Conservation (phyloP, 2,888 invertebrate species). For the Agrochola litura region DNA sequence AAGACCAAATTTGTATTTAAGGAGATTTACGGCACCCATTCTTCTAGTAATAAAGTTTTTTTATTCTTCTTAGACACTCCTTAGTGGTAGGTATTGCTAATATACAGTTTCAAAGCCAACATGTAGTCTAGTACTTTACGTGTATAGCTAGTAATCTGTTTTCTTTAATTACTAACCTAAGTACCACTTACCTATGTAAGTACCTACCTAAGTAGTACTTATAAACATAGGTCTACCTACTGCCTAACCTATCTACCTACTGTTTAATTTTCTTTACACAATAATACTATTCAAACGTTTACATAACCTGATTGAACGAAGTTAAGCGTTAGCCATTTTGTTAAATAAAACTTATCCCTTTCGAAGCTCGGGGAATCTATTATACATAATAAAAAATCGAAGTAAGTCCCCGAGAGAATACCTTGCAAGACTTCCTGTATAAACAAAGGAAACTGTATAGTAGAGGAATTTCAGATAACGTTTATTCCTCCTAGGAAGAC, state of each 20-base stretch:
- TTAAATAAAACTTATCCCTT: slow-evolving; percentile 37
- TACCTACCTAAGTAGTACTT: not conserved
- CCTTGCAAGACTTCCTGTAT: slow-evolving; percentile 47
- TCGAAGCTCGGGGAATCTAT: slow-evolving; percentile 39
- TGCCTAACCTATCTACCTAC: not conserved
- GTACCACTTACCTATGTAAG: not conserved
- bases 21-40: too few species aligned
- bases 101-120: not conserved
- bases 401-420: slow-evolving; percentile 45
- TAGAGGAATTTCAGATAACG: slow-evolving; percentile 36
- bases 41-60: too few species aligned
- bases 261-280: not conserved
- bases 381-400: slow-evolving; percentile 56
- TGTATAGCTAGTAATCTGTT: not conserved
- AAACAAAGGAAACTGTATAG: slow-evolving; percentile 48
- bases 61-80: not conserved
- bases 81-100: not conserved
- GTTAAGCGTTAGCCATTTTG: slow-evolving; percentile 18
- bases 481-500: slow-evolving; percentile 45
- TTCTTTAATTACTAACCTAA: not conserved
- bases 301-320: slow-evolving; percentile 17
- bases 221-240: not conserved
- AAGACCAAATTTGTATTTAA: too few species aligned
- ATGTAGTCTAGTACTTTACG: not conserved
- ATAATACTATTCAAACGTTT: not conserved